These are phyloP conservation scores for Caerostris extrusa DNA, from an alignment of 1,140 invertebrate genomes.

Conservation along the genomic window DNA sequence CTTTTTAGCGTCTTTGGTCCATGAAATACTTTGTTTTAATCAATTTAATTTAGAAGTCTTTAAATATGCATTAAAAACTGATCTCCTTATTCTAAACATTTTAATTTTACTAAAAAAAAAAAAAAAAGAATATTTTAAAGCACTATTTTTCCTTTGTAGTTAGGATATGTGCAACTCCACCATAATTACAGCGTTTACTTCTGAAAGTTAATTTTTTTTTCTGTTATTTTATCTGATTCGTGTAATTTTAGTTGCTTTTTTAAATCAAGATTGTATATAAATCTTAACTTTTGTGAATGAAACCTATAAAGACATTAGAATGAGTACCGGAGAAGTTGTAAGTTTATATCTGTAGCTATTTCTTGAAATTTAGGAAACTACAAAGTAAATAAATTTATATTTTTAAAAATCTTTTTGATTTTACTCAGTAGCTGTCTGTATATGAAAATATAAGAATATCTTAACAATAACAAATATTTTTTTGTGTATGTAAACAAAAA, in stretches of 20 bases:
- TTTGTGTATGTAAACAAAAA: background rate
- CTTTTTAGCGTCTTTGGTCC: background rate
- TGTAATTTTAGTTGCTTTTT: slow-evolving; percentile 71
- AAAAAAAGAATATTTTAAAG: background rate
- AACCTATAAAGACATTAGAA: slow-evolving; percentile 7
- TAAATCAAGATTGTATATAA: slow-evolving; percentile 35
- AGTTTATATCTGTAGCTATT: background rate
- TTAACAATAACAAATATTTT: background rate
- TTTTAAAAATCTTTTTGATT: background rate
- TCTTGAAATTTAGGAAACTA: background rate
- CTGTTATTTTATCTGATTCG: slow-evolving; percentile 72
- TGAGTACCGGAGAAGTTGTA: slow-evolving; percentile 72
- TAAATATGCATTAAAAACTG: background rate
- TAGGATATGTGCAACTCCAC: slow-evolving; percentile 46
- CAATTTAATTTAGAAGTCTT: background rate
- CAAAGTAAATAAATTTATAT: background rate
- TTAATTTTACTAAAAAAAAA: background rate
- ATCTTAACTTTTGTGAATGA: slow-evolving; percentile 45
- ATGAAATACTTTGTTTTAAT: background rate
- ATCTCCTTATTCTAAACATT: background rate
- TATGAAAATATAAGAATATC: background rate
- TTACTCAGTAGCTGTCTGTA: background rate
- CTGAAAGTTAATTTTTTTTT: slow-evolving; percentile 57
- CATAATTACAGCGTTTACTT: slow-evolving; percentile 21
- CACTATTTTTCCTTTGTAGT: background rate